Base-by-base conservation (phyloP, 2,113 vertebrate species). In the Platycercus adscitus region DNA sequence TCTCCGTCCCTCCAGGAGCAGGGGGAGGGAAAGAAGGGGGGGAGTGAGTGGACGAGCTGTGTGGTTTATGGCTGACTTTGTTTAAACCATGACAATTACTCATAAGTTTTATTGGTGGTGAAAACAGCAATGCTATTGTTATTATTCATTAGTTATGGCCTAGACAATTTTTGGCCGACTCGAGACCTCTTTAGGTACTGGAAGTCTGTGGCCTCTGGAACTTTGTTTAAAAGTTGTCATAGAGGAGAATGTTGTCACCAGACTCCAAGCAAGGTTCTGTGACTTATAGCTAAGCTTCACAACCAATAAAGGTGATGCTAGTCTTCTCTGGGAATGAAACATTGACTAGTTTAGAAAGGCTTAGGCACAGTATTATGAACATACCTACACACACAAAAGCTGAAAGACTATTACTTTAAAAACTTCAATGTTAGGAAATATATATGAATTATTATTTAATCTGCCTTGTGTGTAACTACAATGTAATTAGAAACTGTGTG, bases 241-340 rank as follows among this genome's bases (percentile, higher is more conserved):
- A 39, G n/a, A 84, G 31, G 43, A 91, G 56, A 93, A 33, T 2
- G 8, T 33, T 95, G 52, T 81, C 86, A 84, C 46, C 17, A 29
- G 75, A 50, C 43, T 53, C n/a, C 9, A 6, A 82, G 82, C 17
- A 23, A 72, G 82, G 29, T 7, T 63, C 49, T 84, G 33, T 58
- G 56, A 23, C 56, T n/a, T 90, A 87, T 18, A 96, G 86, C 83
- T 86, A 64, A 90, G 33, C 92, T 92, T 92, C 92, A 95, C 93
- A 97, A 65, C 28, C 7, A 16, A 71, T 85, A 33, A 72, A 69
- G 77, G 44, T 56, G 87, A 53, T 86, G 21, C 76, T 90, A 39
- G 86, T 87, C 41, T 76, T 53, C 79, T 69, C 70, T 71, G 44
- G 49, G 68, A 83, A 55, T 46, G 28, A 63, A 97, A 11, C 24